Base-by-base conservation (phyloP, 2,113 vertebrate species). In the Psammodynastes pulverulentus region DNA sequence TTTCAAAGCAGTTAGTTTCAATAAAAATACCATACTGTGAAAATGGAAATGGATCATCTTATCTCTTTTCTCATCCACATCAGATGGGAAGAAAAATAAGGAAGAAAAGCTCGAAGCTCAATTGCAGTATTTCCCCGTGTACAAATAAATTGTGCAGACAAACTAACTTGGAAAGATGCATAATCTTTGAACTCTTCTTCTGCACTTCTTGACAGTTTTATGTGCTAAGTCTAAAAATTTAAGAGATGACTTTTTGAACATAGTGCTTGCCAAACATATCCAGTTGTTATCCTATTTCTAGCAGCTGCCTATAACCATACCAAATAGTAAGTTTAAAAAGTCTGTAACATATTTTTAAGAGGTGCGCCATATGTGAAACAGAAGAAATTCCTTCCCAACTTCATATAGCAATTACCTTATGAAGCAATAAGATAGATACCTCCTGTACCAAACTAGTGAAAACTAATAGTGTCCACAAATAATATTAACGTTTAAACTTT, bases 181-280 rank as follows among this genome's bases (percentile, higher is more conserved):
- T 93, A 86, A 93, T 45, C 89, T 39, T 87, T 24, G 13, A 58
- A 92, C 89, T 58, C 87, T 92, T 48, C 91, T 52, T 86, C 91
- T 17, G 17, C 13, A 88, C 34, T 72, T 89, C 52, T 49, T 43
- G 48, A 88, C 43, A 86, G 21, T 49, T 1, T 56, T 94, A 4
- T 72, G n/a, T 4, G 10, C 29, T 93, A 92, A 90, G 9, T 72
- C 84, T 91, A 58, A 93, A 87, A 49, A 84, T 19, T 39, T 56
- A 88, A 88, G 89, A 94, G 51, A 23, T 93, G 86, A 86, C 34
- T 92, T 92, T 93, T n/a, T 84, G 88, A 95, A 94, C 94, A 93
- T 0, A 1, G 84, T 85, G 15, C 85, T 89, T 34, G 72, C 3
- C 21, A 45, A 94, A 85, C 26, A 87, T 62, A 94, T 95, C 43